A percentile compares a stretch with the other conserved stretches of the same genome.
These are phyloP conservation scores for Ceratoteleas bidentatus DNA, from an alignment of 1,140 invertebrate species.

Conservation along the genomic window DNA sequence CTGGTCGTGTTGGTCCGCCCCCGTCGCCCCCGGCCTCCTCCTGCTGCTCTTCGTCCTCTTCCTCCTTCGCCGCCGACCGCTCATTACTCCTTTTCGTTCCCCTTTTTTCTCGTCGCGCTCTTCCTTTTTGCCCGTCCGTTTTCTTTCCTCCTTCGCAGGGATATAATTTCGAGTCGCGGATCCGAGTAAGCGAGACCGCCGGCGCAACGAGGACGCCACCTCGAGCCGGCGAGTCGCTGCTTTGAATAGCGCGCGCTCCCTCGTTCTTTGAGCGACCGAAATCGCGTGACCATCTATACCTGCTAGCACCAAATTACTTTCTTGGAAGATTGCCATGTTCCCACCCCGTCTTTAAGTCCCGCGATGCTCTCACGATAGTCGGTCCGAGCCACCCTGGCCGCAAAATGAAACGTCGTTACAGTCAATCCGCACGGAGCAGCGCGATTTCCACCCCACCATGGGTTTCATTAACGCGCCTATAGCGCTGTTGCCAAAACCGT, in stretches of 20 bases:
- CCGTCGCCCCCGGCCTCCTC: not conserved
- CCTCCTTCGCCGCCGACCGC: slow-evolving; percentile 2
- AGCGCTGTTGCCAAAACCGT: slow-evolving; percentile 16
- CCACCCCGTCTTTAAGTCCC: slow-evolving; percentile 66
- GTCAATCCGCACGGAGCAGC: slow-evolving; percentile 15
- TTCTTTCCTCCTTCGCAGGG: slow-evolving; percentile 51
- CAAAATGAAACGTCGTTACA: slow-evolving; percentile 56
- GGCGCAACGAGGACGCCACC: slow-evolving; percentile 11
- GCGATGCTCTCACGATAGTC: slow-evolving; percentile 58
- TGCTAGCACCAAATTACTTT: slow-evolving; percentile 76
- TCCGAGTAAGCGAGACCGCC: slow-evolving; percentile 46
- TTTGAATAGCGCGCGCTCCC: slow-evolving; percentile 62
- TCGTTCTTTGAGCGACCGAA: slow-evolving; percentile 66
- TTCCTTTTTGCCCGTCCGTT: slow-evolving; percentile 19
- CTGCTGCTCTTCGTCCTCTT: slow-evolving; percentile 7
- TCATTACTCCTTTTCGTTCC: slow-evolving; percentile 4
- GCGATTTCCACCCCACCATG: slow-evolving; percentile 36
- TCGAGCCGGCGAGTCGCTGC: slow-evolving; percentile 2
- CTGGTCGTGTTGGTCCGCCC: not conserved
- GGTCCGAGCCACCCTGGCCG: slow-evolving; percentile 52
- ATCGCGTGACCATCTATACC: slow-evolving; percentile 76
- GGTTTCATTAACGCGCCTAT: slow-evolving; percentile 35
- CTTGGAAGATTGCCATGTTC: slow-evolving; percentile 71
- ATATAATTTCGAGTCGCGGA: slow-evolving; percentile 58
- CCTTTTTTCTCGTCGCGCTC: slow-evolving; percentile 15